Conservation (phyloP, 2,797 vertebrate genomes). For the Pangasius sanitwongsei region DNA sequence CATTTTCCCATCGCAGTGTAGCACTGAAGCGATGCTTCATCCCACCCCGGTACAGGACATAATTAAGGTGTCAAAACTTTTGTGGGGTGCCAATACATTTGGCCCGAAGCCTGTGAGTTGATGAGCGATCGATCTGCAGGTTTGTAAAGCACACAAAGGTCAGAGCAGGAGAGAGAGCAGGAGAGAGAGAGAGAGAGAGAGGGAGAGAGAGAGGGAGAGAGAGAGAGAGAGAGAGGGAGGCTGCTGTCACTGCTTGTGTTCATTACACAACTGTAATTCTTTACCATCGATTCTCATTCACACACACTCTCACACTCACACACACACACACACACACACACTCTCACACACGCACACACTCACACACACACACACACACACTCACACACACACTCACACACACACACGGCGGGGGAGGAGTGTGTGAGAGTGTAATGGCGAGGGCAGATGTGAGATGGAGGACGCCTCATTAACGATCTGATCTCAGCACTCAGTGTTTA, state of each 20-base stretch:
- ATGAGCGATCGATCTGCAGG: slow-evolving; percentile 3
- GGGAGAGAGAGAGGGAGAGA: neutral
- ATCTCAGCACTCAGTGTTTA: neutral
- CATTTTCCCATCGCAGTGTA: neutral
- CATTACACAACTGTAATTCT: slow-evolving; percentile 56
- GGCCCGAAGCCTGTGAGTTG: neutral
- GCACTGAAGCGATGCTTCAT: no score
- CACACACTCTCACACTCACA: neutral
- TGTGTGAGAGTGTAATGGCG: neutral
- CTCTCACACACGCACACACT: neutral
- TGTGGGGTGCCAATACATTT: slow-evolving; percentile 18
- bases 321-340: neutral
- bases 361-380: neutral
- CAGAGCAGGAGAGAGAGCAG: neutral
- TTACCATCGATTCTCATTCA: slow-evolving; percentile 52
- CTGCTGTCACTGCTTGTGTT: slow-evolving; percentile 40
- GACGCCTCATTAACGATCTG: neutral
- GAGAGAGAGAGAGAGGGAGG: neutral
- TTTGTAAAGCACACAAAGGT: neutral
- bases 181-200: neutral
- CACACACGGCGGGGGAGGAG: neutral
- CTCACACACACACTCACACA: neutral
- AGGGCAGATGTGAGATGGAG: slow-evolving; percentile 7
- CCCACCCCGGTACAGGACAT: neutral
- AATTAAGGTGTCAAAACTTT: neutral